phyloP scores from a whole-genome alignment of 2,113 vertebrate species.

The Narcine bancroftii region DNA sequence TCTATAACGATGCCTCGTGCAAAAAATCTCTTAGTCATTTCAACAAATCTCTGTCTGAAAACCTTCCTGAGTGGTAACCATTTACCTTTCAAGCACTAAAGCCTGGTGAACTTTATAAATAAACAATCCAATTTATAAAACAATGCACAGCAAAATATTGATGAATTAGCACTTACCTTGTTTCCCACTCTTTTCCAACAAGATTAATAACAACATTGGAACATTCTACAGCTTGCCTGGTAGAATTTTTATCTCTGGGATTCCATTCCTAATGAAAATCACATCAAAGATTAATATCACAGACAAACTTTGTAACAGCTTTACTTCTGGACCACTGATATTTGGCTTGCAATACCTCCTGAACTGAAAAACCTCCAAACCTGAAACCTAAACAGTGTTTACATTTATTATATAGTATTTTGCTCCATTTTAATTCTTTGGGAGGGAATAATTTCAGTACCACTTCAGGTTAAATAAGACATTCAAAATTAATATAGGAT shows the following conservation, averaged over 20 bases:
- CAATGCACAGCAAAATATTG: not conserved
- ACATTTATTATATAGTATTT: not conserved
- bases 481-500: not conserved
- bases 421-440: not conserved
- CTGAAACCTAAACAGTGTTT: not conserved
- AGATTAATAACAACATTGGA: conserved; percentile 92
- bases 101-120: no score
- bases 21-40: no score
- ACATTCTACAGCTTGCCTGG: conserved; percentile 67
- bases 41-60: no score
- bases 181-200: conserved; percentile 88
- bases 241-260: conserved; percentile 71
- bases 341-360: not conserved
- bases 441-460: not conserved
- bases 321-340: not conserved
- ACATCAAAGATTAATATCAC: not conserved
- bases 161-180: conserved; percentile 59
- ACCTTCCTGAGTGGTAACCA: no score
- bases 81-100: no score
- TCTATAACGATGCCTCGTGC: no score
- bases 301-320: not conserved
- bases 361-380: not conserved
- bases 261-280: conserved; percentile 74
- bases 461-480: not conserved
- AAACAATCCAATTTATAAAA: not conserved